Evolutionary conservation across 2,888 invertebrate genomes (phyloP).

Genomic region (Drosophila nigricruria): DNA sequence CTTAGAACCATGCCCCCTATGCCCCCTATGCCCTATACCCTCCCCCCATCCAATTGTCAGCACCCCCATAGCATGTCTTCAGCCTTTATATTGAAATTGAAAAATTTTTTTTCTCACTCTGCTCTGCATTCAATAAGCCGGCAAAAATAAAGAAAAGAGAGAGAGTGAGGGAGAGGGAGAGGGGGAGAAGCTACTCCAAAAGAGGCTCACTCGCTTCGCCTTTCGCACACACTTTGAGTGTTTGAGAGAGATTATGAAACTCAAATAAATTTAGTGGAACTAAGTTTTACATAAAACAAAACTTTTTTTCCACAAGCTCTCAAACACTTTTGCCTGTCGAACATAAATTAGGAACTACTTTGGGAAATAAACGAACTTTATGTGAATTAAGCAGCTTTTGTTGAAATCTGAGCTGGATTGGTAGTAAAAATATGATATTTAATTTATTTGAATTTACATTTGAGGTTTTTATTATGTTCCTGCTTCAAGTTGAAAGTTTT

Average conservation of each 20-base stretch:
- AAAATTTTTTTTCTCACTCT: conserved; percentile 31
- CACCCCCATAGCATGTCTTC: conserved; percentile 53
- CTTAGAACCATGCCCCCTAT: conserved; percentile 27
- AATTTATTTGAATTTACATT: too few relatives aligned
- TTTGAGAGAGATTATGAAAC: conserved; percentile 9
- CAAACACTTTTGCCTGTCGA: not conserved
- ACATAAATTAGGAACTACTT: conserved; percentile 9
- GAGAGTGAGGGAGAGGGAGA: not conserved
- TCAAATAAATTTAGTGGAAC: not conserved
- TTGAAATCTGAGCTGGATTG: not conserved
- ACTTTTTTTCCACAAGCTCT: conserved; percentile 1
- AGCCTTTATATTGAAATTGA: conserved; percentile 74
- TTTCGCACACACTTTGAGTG: conserved; percentile 5
- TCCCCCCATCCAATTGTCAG: not conserved
- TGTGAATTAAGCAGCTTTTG: not conserved
- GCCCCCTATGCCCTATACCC: too few relatives aligned
- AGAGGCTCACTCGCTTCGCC: conserved; percentile 8
- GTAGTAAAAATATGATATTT: not conserved
- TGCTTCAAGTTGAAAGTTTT: too few relatives aligned
- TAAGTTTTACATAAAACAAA: conserved; percentile 2
- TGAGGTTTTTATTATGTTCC: too few relatives aligned
- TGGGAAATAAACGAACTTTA: not conserved
- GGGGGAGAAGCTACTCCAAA: not conserved
- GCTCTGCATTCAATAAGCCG: conserved; percentile 45
- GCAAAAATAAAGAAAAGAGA: not conserved